phyloP scores from a whole-genome alignment of 2,888 invertebrate species.

The Pseudococcus viburni region DNA sequence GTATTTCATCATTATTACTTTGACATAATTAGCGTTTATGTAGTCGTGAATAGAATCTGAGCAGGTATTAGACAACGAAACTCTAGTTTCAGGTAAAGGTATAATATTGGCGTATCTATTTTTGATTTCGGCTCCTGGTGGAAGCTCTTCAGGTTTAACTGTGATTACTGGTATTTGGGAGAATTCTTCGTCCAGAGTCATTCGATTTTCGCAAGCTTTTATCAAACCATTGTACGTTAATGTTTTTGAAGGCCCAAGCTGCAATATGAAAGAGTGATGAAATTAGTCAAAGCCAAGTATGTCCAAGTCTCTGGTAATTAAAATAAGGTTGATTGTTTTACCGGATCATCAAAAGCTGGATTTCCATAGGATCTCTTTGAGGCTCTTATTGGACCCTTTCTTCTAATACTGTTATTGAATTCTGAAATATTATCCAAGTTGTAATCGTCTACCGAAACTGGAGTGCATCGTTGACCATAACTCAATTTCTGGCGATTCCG shows the following conservation, averaged over 20 bases:
- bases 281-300: too few relatives aligned
- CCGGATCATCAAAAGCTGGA: conserved; percentile 91
- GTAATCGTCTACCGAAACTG: conserved; percentile 90
- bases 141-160: conserved; percentile 85
- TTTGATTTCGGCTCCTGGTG: conserved; percentile 89
- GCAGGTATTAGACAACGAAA: conserved; percentile 78
- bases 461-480: conserved; percentile 89
- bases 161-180: conserved; percentile 84
- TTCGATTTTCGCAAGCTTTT: conserved; percentile 75
- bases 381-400: conserved; percentile 81
- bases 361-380: conserved; percentile 92
- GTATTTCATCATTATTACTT: conserved; percentile 75
- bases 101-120: conserved; percentile 96
- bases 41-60: conserved; percentile 80
- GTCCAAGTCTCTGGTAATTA: too few relatives aligned
- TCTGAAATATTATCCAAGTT: conserved; percentile 92
- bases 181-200: conserved; percentile 86
- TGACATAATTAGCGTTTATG: conserved; percentile 93
- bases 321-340: conserved; percentile 73
- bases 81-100: conserved; percentile 91
- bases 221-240: conserved; percentile 50
- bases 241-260: conserved; percentile 60
- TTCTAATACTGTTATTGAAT: conserved; percentile 79
- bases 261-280: conserved; percentile 1
- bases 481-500: conserved; percentile 85